phyloP scores from a whole-genome alignment of 2,113 vertebrate species.

The Smithornis capensis region DNA sequence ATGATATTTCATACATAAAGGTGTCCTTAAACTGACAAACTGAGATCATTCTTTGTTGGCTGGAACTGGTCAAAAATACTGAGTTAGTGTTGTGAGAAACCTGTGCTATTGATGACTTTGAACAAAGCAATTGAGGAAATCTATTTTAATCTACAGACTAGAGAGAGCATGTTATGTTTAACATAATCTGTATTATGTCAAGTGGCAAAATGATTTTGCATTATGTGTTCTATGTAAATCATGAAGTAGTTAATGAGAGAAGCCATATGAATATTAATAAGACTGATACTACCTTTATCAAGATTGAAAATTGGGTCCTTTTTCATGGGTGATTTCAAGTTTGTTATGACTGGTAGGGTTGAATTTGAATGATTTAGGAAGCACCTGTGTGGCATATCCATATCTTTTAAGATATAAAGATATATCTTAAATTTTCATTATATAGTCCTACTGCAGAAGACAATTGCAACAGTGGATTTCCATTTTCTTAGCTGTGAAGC shows the following conservation, averaged over 20 bases:
- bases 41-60: neutral
- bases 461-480: neutral
- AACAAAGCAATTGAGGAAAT: neutral
- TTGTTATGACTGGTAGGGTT: fast-evolving
- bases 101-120: neutral
- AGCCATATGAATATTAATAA: neutral
- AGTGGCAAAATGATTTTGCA: neutral
- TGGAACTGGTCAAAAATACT: neutral
- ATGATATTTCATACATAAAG: neutral
- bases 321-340: neutral
- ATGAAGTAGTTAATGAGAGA: neutral
- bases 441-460: neutral
- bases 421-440: neutral
- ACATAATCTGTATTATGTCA: neutral
- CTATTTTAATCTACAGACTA: neutral
- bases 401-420: neutral
- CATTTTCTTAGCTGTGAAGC: neutral
- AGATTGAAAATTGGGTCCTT: neutral
- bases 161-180: neutral
- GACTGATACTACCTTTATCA: neutral
- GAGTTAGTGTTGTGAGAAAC: neutral
- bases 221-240: neutral
- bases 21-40: neutral
- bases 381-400: neutral
- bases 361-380: neutral